Percentiles rank a stretch among this genome's conserved stretches.
Evolutionary conservation across 2,113 vertebrate species (phyloP).

Genomic region (Cisticola juncidis): DNA sequence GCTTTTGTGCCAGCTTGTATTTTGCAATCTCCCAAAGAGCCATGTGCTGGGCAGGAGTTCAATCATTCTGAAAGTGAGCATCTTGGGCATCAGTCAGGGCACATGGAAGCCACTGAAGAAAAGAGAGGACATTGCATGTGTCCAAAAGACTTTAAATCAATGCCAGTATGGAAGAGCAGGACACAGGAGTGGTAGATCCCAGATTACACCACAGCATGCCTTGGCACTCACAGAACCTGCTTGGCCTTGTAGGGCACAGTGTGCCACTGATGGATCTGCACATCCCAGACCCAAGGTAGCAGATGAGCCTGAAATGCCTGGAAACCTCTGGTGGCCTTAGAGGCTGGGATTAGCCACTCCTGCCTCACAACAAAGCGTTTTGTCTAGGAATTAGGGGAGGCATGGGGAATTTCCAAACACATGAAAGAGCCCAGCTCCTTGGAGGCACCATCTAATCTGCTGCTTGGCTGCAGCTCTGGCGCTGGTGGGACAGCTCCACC

Average conservation of each 20-base stretch:
- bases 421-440: background rate
- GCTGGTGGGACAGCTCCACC: background rate
- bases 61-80: rapidly evolving
- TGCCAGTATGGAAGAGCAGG: background rate
- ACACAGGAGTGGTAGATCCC: rapidly evolving
- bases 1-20: background rate
- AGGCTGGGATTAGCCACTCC: background rate
- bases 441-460: background rate
- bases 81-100: background rate
- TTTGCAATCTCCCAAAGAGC: background rate
- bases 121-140: background rate
- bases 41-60: background rate
- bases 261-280: background rate
- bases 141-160: background rate
- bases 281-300: background rate
- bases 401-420: background rate
- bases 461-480: background rate
- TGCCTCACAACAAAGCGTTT: background rate
- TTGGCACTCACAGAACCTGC: background rate
- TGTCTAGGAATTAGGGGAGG: background rate
- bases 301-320: background rate
- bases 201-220: background rate
- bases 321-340: background rate
- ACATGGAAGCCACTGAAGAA: background rate
- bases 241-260: background rate